phyloP scores from a whole-genome alignment of 2,113 vertebrate genomes.

The Dendropsophus ebraccatus region DNA sequence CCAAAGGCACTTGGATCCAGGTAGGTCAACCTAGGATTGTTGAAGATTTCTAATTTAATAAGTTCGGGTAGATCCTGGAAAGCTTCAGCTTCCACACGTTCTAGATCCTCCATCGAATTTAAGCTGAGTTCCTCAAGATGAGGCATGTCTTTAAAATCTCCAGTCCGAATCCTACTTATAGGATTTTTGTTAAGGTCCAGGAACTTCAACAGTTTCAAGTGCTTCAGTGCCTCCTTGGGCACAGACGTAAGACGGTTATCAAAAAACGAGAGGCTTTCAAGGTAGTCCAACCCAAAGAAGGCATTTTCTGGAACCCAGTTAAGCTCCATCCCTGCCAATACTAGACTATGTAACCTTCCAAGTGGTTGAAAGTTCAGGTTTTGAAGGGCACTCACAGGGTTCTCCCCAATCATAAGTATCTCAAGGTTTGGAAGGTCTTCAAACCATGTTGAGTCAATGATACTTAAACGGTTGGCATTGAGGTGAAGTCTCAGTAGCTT shows the following conservation, averaged over 20 bases:
- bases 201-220: slow-evolving; percentile 79
- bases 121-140: slow-evolving; percentile 81
- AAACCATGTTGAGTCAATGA: slow-evolving; percentile 80
- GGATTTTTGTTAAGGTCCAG: slow-evolving; percentile 82
- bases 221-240: slow-evolving; percentile 73
- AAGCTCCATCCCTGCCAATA: slow-evolving; percentile 79
- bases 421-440: slow-evolving; percentile 80
- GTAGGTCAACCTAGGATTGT: slow-evolving; percentile 75
- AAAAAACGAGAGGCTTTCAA: slow-evolving; percentile 82
- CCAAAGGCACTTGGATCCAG: slow-evolving; percentile 74
- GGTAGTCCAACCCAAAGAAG: slow-evolving; percentile 77
- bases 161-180: slow-evolving; percentile 70
- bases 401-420: slow-evolving; percentile 84
- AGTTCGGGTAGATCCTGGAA: slow-evolving; percentile 79
- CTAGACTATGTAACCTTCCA: slow-evolving; percentile 77
- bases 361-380: slow-evolving; percentile 79
- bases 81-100: slow-evolving; percentile 72
- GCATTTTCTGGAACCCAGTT: slow-evolving; percentile 73
- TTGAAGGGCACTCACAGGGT: slow-evolving; percentile 77
- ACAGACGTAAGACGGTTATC: slow-evolving; percentile 76
- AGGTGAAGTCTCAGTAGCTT: slow-evolving; percentile 77
- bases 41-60: slow-evolving; percentile 77
- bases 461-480: slow-evolving; percentile 77
- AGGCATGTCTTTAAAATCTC: slow-evolving; percentile 77
- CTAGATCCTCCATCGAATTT: slow-evolving; percentile 80